phyloP scores from a whole-genome alignment of 2,797 vertebrate species.

The Vultur gryphus region DNA sequence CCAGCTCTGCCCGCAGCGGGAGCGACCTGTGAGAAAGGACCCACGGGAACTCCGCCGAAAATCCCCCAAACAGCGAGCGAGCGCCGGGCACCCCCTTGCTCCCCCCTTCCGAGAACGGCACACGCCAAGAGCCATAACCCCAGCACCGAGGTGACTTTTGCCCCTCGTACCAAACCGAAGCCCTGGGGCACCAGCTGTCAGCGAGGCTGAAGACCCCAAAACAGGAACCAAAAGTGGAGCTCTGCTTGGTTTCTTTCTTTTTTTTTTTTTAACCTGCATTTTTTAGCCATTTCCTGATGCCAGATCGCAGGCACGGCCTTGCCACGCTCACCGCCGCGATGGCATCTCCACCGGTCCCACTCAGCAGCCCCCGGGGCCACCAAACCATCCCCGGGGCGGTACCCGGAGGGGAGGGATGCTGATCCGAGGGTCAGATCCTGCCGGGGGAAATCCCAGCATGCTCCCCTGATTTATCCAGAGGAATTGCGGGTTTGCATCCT shows the following conservation, averaged over 20 bases:
- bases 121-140: rapidly evolving
- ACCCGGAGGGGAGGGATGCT: background rate
- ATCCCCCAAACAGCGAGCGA: background rate
- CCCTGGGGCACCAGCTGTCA: background rate
- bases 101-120: background rate
- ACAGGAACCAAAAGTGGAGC: constrained; percentile 25
- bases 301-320: background rate
- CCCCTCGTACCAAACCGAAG: background rate
- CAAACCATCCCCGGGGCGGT: background rate
- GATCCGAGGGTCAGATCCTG: background rate
- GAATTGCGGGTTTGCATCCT: background rate
- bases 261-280: background rate
- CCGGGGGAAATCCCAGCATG: rapidly evolving
- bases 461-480: background rate
- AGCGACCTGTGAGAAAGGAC: constrained; percentile 2
- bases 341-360: background rate
- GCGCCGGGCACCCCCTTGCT: background rate
- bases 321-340: rapidly evolving
- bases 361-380: background rate
- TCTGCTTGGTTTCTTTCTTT: background rate
- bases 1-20: background rate
- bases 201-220: background rate
- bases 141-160: background rate
- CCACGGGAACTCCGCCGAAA: constrained; percentile 28
- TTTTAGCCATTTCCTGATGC: background rate